Evolutionary conservation across 2,888 invertebrate species (phyloP), one percentile per base, ranked within the genome.

Genomic region (Lagria hirta): DNA sequence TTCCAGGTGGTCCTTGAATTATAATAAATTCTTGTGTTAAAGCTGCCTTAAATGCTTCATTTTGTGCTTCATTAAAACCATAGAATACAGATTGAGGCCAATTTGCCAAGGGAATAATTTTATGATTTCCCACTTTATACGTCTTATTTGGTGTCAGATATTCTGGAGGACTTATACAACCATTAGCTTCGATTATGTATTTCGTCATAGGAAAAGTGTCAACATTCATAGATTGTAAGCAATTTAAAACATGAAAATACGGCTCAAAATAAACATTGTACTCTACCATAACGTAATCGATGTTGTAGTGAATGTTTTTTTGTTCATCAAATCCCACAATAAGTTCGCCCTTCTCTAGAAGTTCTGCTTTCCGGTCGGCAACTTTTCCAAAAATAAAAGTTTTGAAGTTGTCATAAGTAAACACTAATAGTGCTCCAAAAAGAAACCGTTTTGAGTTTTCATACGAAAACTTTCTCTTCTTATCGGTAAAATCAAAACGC

Each of bases 1-100:
- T 91, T 2, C 92, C 92, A 0, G 92, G 91, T 0, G 91, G 91
- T 0, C 92, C 92, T 74, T 91, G 91, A 47, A 91, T 86, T 0
- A 90, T 76, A 0, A 81, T 80, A 51, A 91, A 81, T 69, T 89
- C 84, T 58, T 78, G 75, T 0, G 80, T 82, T 2, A 92, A 60
- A 0, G 87, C 86, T 17, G 80, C 75, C 53, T 77, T 74, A 57
- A 81, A 82, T 0, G 91, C 90, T 20, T 68, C 62, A 45, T 75
- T 69, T 69, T 92, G 91, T 1, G 82, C 80, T 3, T 72, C 64
- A 64, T 90, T 86, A 2, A 90, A 69, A 18, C 70, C 69, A 27
- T 33, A 38, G 27, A 49, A 47, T 10, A 21, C 32, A 18, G 10
- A 14, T 4, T 23, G 2, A 17, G 30, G 32, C 32, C 36, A 32